Conservation (phyloP, 1,140 invertebrate genomes). For the Drosophila athabasca region DNA sequence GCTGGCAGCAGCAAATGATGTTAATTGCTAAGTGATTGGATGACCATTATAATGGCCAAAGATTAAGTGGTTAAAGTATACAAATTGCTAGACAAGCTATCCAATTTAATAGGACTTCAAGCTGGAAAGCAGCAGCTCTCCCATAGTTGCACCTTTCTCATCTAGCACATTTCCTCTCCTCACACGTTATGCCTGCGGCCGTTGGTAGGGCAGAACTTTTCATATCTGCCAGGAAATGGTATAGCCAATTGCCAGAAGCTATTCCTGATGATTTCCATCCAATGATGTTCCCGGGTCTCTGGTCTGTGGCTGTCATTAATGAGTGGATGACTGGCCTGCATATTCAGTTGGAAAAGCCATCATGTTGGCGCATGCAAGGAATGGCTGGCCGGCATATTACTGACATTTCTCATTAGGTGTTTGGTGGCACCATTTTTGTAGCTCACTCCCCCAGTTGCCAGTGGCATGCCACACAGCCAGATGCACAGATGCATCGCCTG, state of each 20-base stretch:
- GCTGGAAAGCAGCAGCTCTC: too few relatives aligned
- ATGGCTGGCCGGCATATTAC: conserved; percentile 1
- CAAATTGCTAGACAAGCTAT: too few relatives aligned
- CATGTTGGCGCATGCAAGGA: conserved; percentile 13
- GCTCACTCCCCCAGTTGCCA: not conserved
- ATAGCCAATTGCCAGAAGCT: conserved; percentile 14
- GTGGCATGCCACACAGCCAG: not conserved
- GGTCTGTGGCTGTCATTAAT: conserved; percentile 22
- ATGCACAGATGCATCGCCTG: not conserved
- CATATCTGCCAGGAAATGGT: conserved; percentile 2
- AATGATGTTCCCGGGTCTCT: not conserved
- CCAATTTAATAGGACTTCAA: too few relatives aligned
- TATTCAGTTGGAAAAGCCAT: conserved; percentile 5
- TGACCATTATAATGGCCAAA: conserved; percentile 33
- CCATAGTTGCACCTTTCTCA: too few relatives aligned
- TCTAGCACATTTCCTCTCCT: not conserved
- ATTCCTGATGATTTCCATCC: conserved; percentile 1
- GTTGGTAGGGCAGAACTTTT: conserved; percentile 9
- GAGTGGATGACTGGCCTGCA: not conserved
- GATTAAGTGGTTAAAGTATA: conserved; percentile 6
- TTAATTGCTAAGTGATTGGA: conserved; percentile 42
- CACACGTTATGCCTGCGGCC: conserved; percentile 1
- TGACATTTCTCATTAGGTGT: conserved; percentile 23
- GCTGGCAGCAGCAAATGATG: conserved; percentile 22
- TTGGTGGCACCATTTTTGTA: too few relatives aligned